Evolutionary conservation across 2,797 vertebrate species (phyloP).

Genomic region (Aplochiton taeniatus): DNA sequence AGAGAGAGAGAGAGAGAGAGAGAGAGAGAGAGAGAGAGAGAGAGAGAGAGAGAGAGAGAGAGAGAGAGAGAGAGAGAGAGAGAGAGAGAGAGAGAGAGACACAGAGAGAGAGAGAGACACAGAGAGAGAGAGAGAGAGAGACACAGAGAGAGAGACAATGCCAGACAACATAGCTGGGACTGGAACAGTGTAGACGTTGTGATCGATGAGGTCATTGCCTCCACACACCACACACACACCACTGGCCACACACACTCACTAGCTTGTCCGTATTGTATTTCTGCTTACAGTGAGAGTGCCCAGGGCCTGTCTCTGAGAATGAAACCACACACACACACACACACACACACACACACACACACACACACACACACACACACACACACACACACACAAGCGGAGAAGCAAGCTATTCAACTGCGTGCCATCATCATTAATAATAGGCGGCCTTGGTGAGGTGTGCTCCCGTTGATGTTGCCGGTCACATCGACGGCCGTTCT

Average conservation of each 20-base stretch:
- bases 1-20: constrained; percentile 31
- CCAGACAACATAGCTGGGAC: constrained; percentile 40
- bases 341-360: background rate
- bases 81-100: constrained; percentile 9
- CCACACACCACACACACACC: constrained; percentile 9
- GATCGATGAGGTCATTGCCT: constrained; percentile 70
- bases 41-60: constrained; percentile 25
- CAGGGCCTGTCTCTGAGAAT: constrained; percentile 32
- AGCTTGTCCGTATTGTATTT: constrained; percentile 31
- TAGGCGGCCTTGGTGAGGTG: background rate
- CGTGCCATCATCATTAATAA: background rate
- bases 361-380: constrained; percentile 37
- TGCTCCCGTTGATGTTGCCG: background rate
- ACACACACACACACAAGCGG: constrained; percentile 24
- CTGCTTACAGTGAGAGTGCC: constrained; percentile 37
- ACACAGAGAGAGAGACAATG: constrained; percentile 65
- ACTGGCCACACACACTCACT: constrained; percentile 13
- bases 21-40: constrained; percentile 11
- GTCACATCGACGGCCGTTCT: background rate
- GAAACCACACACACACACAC: constrained; percentile 45
- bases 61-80: constrained; percentile 52
- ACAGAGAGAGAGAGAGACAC: constrained; percentile 46
- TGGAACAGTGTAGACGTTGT: constrained; percentile 53
- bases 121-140: constrained; percentile 57
- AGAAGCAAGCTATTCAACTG: background rate